These are phyloP conservation scores for Drosophila dives DNA, from an alignment of 2,888 invertebrate genomes.

Conservation along the genomic window DNA sequence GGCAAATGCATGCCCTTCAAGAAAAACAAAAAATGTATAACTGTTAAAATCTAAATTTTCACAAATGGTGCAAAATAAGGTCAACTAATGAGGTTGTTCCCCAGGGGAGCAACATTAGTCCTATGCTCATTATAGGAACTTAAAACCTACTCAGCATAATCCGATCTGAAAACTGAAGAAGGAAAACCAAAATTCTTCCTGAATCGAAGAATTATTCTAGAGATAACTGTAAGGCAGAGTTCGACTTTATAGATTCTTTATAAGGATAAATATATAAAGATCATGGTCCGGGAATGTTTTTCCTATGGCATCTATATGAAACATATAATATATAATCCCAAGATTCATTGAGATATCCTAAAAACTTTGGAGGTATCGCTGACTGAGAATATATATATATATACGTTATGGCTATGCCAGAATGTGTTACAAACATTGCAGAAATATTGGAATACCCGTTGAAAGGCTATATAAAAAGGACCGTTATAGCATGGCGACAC, in stretches of 20 bases:
- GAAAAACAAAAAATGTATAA: background rate
- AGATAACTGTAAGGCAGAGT: background rate
- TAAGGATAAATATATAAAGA: background rate
- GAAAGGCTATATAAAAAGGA: slow-evolving; percentile 9
- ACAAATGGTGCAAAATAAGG: background rate
- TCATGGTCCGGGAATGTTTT: background rate
- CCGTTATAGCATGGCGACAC: slow-evolving; percentile 23
- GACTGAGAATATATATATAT: background rate
- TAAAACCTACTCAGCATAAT: accelerated
- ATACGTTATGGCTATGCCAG: background rate
- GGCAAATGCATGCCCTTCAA: background rate
- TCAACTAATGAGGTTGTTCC: background rate
- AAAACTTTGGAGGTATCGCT: background rate
- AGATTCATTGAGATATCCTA: too few species aligned
- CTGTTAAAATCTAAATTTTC: background rate
- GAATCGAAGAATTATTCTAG: background rate
- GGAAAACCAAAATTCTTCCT: background rate
- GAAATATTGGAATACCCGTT: background rate
- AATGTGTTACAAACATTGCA: background rate
- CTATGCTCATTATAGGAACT: background rate
- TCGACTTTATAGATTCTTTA: background rate
- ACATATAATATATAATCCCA: too few species aligned
- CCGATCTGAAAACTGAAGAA: background rate
- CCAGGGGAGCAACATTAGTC: background rate
- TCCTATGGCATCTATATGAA: background rate